phyloP scores from a whole-genome alignment of 2,888 invertebrate species.

The Schizaphis graminum region DNA sequence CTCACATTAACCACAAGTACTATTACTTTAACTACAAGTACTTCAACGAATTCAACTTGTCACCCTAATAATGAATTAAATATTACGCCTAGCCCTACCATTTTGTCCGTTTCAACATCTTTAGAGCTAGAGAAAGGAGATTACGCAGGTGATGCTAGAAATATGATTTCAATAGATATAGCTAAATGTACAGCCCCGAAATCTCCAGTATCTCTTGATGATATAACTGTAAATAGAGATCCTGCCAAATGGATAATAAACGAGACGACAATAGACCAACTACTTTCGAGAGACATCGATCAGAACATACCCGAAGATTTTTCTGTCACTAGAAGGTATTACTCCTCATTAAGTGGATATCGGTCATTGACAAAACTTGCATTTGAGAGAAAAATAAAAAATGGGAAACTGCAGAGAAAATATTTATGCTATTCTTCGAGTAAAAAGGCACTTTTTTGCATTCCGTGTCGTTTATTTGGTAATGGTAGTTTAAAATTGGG shows the following conservation, averaged over 20 bases:
- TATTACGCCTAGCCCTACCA: too few species aligned
- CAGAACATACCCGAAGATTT: slow-evolving; percentile 16
- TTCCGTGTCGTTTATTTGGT: too few species aligned
- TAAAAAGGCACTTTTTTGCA: too few species aligned
- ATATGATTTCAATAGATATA: slow-evolving; percentile 11
- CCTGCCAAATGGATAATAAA: slow-evolving; percentile 29
- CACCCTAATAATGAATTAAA: too few species aligned
- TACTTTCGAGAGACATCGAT: slow-evolving; percentile 5
- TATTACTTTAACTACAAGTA: too few species aligned
- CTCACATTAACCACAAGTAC: too few species aligned
- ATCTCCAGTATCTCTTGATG: slow-evolving; percentile 29
- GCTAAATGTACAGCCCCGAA: slow-evolving; percentile 23
- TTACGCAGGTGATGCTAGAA: too few species aligned
- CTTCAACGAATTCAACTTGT: too few species aligned
- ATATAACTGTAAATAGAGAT: slow-evolving; percentile 46
- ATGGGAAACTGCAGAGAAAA: slow-evolving; percentile 34
- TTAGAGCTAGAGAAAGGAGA: too few species aligned
- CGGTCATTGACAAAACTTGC: slow-evolving; percentile 34
- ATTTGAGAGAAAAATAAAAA: slow-evolving; percentile 47
- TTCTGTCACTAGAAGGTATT: slow-evolving; percentile 29
- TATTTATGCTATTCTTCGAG: slow-evolving; percentile 30
- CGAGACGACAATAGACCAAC: neutral
- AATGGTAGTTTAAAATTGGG: too few species aligned
- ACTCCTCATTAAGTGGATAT: slow-evolving; percentile 30
- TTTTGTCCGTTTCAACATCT: too few species aligned